Conservation (phyloP, 1,140 invertebrate genomes). For the Drosophila eugracilis region DNA sequence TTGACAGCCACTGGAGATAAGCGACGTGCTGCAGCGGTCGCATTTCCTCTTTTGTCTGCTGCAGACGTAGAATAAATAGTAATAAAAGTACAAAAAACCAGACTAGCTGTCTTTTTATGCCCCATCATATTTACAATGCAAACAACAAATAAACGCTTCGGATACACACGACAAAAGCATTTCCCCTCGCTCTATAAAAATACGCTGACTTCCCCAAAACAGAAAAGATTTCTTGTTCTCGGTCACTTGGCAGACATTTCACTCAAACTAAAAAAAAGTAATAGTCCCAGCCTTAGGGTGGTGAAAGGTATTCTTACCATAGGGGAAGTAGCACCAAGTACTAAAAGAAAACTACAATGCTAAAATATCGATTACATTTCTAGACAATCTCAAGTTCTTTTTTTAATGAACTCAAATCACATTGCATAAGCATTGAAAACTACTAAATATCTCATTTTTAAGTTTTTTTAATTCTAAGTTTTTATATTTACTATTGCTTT, state of each 20-base stretch:
- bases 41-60: constrained; percentile 49
- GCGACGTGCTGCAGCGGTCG: constrained; percentile 48
- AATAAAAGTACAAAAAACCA: constrained; percentile 53
- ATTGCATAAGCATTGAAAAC: no score
- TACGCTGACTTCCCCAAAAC: constrained; percentile 45
- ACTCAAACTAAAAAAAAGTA: constrained; percentile 13
- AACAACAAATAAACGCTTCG: constrained; percentile 39
- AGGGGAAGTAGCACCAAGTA: no score
- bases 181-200: constrained; percentile 10
- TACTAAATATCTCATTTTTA: no score
- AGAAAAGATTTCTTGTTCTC: constrained; percentile 43
- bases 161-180: constrained; percentile 44
- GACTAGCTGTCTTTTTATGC: constrained; percentile 49
- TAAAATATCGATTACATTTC: no score
- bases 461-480: no score
- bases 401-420: no score
- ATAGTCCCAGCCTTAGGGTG: not conserved
- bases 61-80: constrained; percentile 40
- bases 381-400: no score
- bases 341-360: no score
- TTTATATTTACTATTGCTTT: no score
- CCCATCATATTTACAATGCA: constrained; percentile 50
- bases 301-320: constrained; percentile 3
- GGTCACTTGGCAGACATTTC: constrained; percentile 35
- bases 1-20: constrained; percentile 58